These are phyloP conservation scores for Magallana nippona DNA, from an alignment of 2,888 invertebrate species.

Conservation along the genomic window DNA sequence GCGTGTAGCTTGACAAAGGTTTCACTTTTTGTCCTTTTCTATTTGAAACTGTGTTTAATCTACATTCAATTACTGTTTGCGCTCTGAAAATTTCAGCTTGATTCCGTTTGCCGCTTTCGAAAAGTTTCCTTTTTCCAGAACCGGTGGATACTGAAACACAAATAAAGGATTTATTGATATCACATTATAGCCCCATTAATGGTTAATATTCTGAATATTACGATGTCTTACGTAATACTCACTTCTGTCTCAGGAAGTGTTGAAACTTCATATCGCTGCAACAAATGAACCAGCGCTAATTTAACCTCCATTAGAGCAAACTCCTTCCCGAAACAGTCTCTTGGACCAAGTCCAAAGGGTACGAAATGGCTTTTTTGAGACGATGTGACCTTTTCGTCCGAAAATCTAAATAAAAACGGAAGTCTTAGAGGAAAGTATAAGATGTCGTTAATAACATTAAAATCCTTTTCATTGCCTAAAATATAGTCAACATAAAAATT, in stretches of 20 bases:
- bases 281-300: constrained; percentile 59
- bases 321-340: constrained; percentile 70
- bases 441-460: background rate
- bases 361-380: constrained; percentile 45
- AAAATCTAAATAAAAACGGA: constrained; percentile 31
- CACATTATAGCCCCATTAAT: background rate
- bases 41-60: background rate
- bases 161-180: background rate
- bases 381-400: background rate
- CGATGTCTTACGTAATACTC: background rate
- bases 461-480: background rate
- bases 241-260: constrained; percentile 55
- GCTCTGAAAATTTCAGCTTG: constrained; percentile 27
- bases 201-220: background rate
- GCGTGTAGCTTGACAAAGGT: no score
- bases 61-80: background rate
- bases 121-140: constrained; percentile 36
- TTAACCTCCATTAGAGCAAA: constrained; percentile 67
- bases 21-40: no score
- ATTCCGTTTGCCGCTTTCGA: constrained; percentile 40
- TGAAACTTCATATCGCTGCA: constrained; percentile 58
- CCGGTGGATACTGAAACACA: constrained; percentile 39
- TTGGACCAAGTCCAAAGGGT: constrained; percentile 70
- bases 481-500: background rate
- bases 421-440: background rate